Evolutionary conservation across 2,113 vertebrate genomes (phyloP).

Genomic region (Lamprotornis superbus): DNA sequence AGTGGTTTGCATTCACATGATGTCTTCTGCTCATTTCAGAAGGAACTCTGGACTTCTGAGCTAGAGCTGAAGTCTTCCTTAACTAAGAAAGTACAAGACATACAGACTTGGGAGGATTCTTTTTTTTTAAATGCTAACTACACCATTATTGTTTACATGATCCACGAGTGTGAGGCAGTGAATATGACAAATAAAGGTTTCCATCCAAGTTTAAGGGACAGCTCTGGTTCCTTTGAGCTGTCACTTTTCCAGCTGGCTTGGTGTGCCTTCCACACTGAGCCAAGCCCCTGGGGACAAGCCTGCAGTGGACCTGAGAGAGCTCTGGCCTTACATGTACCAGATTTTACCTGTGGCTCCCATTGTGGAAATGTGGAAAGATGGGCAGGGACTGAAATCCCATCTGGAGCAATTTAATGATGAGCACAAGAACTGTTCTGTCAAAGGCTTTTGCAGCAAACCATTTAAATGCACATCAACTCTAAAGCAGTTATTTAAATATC

Average conservation of each 20-base stretch:
- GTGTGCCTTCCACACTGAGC: background rate
- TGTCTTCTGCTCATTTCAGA: background rate
- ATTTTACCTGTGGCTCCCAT: background rate
- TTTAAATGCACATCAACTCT: background rate
- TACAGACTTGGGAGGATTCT: background rate
- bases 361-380: background rate
- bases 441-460: background rate
- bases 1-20: background rate
- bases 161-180: rapidly evolving
- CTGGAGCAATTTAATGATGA: background rate
- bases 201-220: background rate
- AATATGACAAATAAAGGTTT: background rate
- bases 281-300: background rate
- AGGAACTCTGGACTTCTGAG: background rate
- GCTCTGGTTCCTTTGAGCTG: background rate
- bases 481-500: background rate
- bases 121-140: background rate
- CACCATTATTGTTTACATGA: background rate
- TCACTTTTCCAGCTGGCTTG: background rate
- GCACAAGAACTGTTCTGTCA: background rate
- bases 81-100: background rate
- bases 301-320: rapidly evolving
- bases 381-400: background rate
- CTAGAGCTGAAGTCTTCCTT: background rate
- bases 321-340: background rate